These are phyloP conservation scores for Xiphydria camelus DNA, from an alignment of 2,888 invertebrate species.

Conservation along the genomic window DNA sequence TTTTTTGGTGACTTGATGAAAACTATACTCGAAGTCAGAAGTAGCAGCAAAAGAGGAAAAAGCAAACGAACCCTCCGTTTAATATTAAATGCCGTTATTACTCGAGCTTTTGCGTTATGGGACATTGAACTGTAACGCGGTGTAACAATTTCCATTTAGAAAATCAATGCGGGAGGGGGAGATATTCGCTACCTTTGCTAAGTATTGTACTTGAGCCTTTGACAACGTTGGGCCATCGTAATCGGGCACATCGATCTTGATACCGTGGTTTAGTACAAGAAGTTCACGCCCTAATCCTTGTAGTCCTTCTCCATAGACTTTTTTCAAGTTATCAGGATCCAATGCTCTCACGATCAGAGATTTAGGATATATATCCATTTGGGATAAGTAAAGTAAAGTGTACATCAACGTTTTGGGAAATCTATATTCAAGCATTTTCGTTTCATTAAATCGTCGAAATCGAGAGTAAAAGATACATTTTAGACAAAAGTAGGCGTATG, in stretches of 20 bases:
- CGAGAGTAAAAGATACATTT: slow-evolving; percentile 8
- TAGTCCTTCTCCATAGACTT: slow-evolving; percentile 61
- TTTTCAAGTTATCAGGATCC: slow-evolving; percentile 62
- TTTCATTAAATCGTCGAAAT: too few species aligned
- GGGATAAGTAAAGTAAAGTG: slow-evolving; percentile 63
- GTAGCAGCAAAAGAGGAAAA: too few species aligned
- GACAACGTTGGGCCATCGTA: slow-evolving; percentile 63
- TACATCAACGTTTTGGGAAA: slow-evolving; percentile 22
- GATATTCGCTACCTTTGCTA: slow-evolving; percentile 64
- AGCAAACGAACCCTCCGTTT: too few species aligned
- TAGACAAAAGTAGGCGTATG: background rate
- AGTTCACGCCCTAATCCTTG: slow-evolving; percentile 63
- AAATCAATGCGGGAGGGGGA: too few species aligned
- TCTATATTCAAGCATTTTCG: too few species aligned
- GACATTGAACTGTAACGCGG: too few species aligned
- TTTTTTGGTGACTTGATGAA: too few species aligned
- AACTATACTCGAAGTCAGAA: too few species aligned
- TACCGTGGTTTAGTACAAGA: slow-evolving; percentile 65
- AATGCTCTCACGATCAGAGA: slow-evolving; percentile 66
- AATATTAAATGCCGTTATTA: too few species aligned
- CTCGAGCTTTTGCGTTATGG: too few species aligned
- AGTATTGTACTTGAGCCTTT: slow-evolving; percentile 57
- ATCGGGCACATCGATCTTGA: slow-evolving; percentile 66
- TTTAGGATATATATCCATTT: slow-evolving; percentile 62
- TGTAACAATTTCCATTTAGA: too few species aligned